phyloP scores from a whole-genome alignment of 2,113 vertebrate species.

The Scolopax mira region DNA sequence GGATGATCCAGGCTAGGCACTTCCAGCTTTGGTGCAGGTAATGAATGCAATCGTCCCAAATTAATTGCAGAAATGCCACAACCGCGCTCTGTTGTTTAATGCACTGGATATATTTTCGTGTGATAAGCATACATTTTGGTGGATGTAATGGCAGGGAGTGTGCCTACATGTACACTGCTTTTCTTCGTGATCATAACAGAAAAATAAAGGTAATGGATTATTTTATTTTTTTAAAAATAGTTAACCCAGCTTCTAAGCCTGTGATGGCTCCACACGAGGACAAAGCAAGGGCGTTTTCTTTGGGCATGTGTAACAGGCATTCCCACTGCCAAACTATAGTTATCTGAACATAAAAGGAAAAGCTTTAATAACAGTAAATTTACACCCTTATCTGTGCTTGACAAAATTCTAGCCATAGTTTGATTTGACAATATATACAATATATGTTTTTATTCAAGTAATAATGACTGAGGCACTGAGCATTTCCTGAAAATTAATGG shows the following conservation, averaged over 20 bases:
- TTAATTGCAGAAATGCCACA: neutral
- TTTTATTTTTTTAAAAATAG: neutral
- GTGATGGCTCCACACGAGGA: neutral
- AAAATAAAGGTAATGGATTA: neutral
- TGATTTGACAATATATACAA: slow-evolving; percentile 44
- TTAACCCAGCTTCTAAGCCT: neutral
- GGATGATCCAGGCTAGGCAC: neutral
- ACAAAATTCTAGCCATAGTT: slow-evolving; percentile 28
- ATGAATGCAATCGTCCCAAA: neutral
- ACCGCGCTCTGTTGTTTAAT: neutral
- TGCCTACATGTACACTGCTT: neutral
- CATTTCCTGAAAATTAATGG: slow-evolving; percentile 57
- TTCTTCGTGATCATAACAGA: neutral
- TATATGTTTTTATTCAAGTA: slow-evolving; percentile 66
- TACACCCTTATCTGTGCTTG: slow-evolving; percentile 35
- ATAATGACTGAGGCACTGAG: slow-evolving; percentile 42
- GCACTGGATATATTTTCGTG: neutral
- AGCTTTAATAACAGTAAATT: slow-evolving; percentile 15
- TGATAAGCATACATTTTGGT: neutral
- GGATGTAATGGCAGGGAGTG: neutral
- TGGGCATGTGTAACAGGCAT: neutral
- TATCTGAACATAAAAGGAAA: neutral
- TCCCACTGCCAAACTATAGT: neutral
- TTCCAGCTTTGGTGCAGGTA: neutral
- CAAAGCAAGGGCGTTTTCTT: neutral